Evolutionary conservation across 2,888 invertebrate species (phyloP), one percentile per base, ranked within the genome.

Genomic region (Itoplectis maculator): DNA sequence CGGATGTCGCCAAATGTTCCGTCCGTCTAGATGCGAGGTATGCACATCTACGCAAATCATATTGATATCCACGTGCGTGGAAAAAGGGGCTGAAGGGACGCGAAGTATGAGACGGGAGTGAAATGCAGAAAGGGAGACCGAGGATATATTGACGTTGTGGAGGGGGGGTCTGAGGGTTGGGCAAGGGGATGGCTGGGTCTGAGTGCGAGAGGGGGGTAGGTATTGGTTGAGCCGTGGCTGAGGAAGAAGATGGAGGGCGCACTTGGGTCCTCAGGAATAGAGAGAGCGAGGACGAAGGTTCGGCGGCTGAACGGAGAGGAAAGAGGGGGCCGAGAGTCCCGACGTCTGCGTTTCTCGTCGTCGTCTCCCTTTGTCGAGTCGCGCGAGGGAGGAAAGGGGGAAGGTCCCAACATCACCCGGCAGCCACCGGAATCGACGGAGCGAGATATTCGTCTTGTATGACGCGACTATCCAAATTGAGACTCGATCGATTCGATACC

Each of bases 381-480:
- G 20, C 47, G 18, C 42, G 37, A 61, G 56, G 42, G 74, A 69
- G 29, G 29, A 5, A 2, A 5, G 29, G 29, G 5, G 29, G 29
- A n/a, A n/a, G n/a, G n/a, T n/a, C 29, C 29, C 69, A 72, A 56
- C 79, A 76, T 75, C 70, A 61, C 56, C n/a, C 74, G 35, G 72
- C 54, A 74, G 82, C 74, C 82, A 80, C 76, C 72, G 75, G 82
- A 86, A 76, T 88, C 86, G 82, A 82, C 85, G 85, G 77, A 81
- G 88, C 88, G 86, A 87, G 86, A 87, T 89, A 88, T 88, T 88
- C 88, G 87, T 87, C 89, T 88, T 87, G 84, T 87, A 88, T 86
- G 88, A 89, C 87, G 85, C 83, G 85, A 87, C 86, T 86, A 86
- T 89, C 88, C 87, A 89, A 90, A 90, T 90, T 90, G 89, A 88